Percentiles rank a stretch among this genome's conserved stretches.
Conservation (phyloP, 2,888 invertebrate genomes). For the Macaria liturata region DNA sequence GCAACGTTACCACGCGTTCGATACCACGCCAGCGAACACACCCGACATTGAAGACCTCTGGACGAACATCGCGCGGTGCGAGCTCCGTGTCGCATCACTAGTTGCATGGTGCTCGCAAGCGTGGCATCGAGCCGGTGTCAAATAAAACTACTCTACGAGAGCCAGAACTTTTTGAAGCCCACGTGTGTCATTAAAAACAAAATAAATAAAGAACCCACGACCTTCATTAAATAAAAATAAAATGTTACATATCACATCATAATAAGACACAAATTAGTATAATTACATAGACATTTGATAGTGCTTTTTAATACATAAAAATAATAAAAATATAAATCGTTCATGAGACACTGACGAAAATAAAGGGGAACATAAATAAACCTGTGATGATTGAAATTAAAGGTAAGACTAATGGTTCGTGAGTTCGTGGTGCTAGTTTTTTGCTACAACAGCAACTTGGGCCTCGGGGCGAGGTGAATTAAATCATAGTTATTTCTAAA, state of each 20-base stretch:
- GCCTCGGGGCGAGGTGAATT: constrained; percentile 32
- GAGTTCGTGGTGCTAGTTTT: constrained; percentile 76
- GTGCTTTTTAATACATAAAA: constrained; percentile 52
- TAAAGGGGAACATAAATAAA: constrained; percentile 48
- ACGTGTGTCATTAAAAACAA: constrained; percentile 42
- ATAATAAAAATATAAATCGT: constrained; percentile 41
- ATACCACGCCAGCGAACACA: constrained; percentile 65
- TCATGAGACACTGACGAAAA: constrained; percentile 61
- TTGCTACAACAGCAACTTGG: constrained; percentile 74
- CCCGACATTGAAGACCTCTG: constrained; percentile 35
- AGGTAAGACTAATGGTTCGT: constrained; percentile 44
- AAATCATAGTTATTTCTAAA: too few species aligned
- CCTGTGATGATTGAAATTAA: constrained; percentile 53
- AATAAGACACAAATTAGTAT: constrained; percentile 45
- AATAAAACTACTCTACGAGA: constrained; percentile 7
- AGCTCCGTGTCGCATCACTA: background rate
- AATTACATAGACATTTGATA: constrained; percentile 45
- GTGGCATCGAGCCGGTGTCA: too few species aligned
- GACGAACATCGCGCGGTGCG: background rate
- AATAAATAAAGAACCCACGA: constrained; percentile 58
- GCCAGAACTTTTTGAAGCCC: constrained; percentile 55
- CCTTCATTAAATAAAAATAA: constrained; percentile 46
- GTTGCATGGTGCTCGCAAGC: too few species aligned
- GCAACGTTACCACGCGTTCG: constrained; percentile 86
- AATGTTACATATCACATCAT: constrained; percentile 50